A percentile compares a stretch with the other conserved stretches of the same genome.
These are phyloP conservation scores for Brachypteracias leptosomus DNA, from an alignment of 2,113 vertebrate genomes.

Conservation along the genomic window DNA sequence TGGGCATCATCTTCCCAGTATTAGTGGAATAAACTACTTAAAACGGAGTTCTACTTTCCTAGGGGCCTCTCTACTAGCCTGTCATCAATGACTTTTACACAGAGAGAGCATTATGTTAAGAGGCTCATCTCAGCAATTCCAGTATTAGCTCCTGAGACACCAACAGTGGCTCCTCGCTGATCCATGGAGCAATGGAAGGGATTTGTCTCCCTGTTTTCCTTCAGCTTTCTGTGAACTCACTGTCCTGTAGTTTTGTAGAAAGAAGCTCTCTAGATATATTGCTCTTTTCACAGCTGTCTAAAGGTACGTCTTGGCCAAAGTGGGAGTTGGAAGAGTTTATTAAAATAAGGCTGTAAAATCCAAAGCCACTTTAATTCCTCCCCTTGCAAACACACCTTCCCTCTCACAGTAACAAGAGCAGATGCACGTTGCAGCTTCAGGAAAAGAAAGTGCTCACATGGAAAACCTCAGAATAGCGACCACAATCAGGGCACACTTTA, in stretches of 20 bases:
- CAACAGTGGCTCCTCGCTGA: neutral
- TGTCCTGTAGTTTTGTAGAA: neutral
- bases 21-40: conserved; percentile 13
- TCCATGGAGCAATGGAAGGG: neutral
- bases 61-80: neutral
- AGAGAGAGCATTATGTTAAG: neutral
- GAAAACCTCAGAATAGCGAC: neutral
- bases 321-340: neutral
- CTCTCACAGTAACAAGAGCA: neutral
- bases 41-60: neutral
- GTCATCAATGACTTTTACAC: neutral
- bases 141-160: neutral
- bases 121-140: neutral
- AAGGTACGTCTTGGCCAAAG: neutral
- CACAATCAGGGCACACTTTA: neutral
- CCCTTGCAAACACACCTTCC: neutral
- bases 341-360: neutral
- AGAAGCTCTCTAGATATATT: neutral
- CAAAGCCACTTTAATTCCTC: neutral
- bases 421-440: neutral
- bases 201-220: neutral
- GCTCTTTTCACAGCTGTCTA: neutral
- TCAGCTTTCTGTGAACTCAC: neutral
- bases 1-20: neutral
- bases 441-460: neutral